Conservation (phyloP, 2,888 invertebrate species). For the Acanthacorydalis orientalis region DNA sequence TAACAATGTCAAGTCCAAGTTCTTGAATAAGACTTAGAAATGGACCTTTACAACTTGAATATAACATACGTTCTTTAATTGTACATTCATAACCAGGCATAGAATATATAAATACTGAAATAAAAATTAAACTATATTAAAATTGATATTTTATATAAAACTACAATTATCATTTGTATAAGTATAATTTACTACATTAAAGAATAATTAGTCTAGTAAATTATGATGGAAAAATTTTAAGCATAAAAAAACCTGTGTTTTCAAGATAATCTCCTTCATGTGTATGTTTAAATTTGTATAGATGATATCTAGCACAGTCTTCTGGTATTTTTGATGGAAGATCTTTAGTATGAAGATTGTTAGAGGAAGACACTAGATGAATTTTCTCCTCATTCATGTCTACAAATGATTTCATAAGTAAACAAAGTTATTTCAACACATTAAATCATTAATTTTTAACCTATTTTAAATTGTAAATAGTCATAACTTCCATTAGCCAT, state of each 20-base stretch:
- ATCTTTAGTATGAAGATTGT: slow-evolving; percentile 34
- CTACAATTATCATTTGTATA: slow-evolving; percentile 3
- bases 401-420: slow-evolving; percentile 18
- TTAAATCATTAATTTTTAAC: slow-evolving; percentile 25
- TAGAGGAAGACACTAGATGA: slow-evolving; percentile 58
- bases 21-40: slow-evolving; percentile 69
- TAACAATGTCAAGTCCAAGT: slow-evolving; percentile 61
- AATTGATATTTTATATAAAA: slow-evolving; percentile 7
- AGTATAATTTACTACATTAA: too few relatives aligned
- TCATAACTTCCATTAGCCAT: slow-evolving; percentile 59
- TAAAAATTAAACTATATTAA: slow-evolving; percentile 5
- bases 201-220: not conserved
- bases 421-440: not conserved
- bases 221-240: slow-evolving; percentile 4
- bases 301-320: slow-evolving; percentile 78
- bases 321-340: slow-evolving; percentile 67
- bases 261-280: slow-evolving; percentile 85
- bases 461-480: slow-evolving; percentile 79
- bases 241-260: slow-evolving; percentile 46
- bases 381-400: slow-evolving; percentile 80
- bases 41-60: slow-evolving; percentile 92
- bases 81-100: slow-evolving; percentile 95
- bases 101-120: slow-evolving; percentile 89
- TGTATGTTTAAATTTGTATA: slow-evolving; percentile 79
- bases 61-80: slow-evolving; percentile 96